phyloP scores from a whole-genome alignment of 1,140 invertebrate species.

The Drosophila grimshawi region DNA sequence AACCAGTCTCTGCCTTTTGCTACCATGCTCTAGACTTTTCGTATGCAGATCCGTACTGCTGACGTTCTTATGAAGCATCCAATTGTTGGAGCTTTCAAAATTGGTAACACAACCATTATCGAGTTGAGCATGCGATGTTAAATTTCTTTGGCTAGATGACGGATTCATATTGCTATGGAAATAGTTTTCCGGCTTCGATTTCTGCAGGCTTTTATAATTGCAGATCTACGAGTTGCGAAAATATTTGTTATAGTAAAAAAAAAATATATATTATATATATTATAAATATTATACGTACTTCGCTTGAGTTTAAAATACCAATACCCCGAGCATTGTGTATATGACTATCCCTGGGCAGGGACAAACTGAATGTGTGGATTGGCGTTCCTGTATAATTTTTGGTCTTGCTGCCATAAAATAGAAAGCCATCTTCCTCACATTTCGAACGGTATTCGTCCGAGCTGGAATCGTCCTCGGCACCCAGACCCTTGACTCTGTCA shows the following conservation, averaged over 20 bases:
- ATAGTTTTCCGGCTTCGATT: conserved; percentile 32
- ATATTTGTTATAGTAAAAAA: not conserved
- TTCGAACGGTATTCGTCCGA: conserved; percentile 59
- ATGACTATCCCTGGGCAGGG: conserved; percentile 88
- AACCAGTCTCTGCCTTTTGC: conserved; percentile 24
- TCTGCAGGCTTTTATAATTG: conserved; percentile 52
- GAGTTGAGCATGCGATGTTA: not conserved
- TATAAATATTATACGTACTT: conserved; percentile 25
- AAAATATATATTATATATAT: not conserved
- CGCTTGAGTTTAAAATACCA: conserved; percentile 14
- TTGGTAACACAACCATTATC: conserved; percentile 12
- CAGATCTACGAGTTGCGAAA: conserved; percentile 13
- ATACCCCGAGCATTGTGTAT: conserved; percentile 72
- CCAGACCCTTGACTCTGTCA: conserved; percentile 88
- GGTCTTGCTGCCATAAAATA: conserved; percentile 55
- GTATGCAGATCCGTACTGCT: conserved; percentile 11
- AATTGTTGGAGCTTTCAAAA: conserved; percentile 86
- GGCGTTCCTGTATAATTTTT: conserved; percentile 13
- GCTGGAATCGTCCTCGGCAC: conserved; percentile 45
- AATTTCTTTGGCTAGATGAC: conserved; percentile 4
- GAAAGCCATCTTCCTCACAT: conserved; percentile 39
- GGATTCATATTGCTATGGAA: not conserved
- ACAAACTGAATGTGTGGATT: conserved; percentile 89
- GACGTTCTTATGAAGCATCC: conserved; percentile 83
- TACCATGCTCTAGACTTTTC: conserved; percentile 35